Evolutionary conservation across 64 coral and sea anemone genomes (phyloP), one percentile per base, ranked within the genome.

Genomic region (Catalaphyllia jardinei): DNA sequence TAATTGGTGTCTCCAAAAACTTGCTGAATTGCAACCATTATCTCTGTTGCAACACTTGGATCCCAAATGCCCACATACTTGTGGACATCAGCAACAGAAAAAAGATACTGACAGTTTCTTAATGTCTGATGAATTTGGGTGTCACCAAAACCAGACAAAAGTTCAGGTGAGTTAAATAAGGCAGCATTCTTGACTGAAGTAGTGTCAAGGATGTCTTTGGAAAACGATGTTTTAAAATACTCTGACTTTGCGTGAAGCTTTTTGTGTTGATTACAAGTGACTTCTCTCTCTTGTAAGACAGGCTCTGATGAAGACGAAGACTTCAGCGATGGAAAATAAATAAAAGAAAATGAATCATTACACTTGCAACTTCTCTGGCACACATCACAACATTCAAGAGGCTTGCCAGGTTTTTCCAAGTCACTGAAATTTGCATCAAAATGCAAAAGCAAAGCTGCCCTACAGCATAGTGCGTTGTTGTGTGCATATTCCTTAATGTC

Each of bases 11-110:
- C 79, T 4, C 22, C 20, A 81, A 81, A 60, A 60, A 81, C 51
- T 59, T 81, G 79, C 4, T 81, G 79, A 31, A 81, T 81, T 29
- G 54, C 54, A 14, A 57, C 54, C 54, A 57, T 14, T 14, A 57
- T 57, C 10, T 57, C 54, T 57, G 15, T 16, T 57, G 54, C 52
- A 15, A 81, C 51, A 29, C 60, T 29, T 33, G 52, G 79, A 13
- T 81, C 79, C 79, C 79, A 81, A 29, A 81, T 60, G 29, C 61
- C 79, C 51, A 81, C 79, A 81, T 60, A 60, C 51, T 60, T 81
- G 80, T 83, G 55, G 0, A 81, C 52, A 63, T 81, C 79, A 60
- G 79, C 52, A 60, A 63, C 29, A 31, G 79, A 60, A 33, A 81
- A 62, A 46, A 46, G 3, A 46, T 46, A 6, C 39, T 57, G n/a